phyloP scores from a whole-genome alignment of 2,797 vertebrate genomes.

The Helarctos malayanus region DNA sequence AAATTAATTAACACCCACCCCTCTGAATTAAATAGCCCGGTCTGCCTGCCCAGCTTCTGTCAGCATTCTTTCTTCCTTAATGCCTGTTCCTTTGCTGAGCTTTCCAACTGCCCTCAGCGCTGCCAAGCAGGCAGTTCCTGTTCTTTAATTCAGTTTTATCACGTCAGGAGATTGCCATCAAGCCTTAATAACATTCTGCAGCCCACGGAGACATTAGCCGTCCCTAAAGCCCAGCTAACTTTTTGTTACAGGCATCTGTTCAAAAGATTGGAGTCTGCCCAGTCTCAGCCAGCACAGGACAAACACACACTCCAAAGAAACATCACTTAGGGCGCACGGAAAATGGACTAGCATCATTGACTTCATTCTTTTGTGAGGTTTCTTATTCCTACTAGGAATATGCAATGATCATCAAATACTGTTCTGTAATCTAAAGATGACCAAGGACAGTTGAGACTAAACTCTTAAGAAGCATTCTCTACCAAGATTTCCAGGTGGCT shows the following conservation, averaged over 20 bases:
- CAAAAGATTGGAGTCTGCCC: neutral
- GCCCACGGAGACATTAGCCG: conserved; percentile 1
- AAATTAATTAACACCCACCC: conserved; percentile 78
- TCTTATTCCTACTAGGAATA: neutral
- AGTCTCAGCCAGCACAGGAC: neutral
- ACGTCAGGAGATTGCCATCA: conserved; percentile 70
- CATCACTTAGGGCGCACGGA: neutral
- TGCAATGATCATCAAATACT: neutral
- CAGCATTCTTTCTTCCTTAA: conserved; percentile 21
- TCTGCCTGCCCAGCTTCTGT: conserved; percentile 69
- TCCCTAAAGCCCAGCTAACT: neutral
- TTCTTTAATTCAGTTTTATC: conserved; percentile 61
- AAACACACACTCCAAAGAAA: neutral
- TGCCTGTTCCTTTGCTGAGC: conserved; percentile 15
- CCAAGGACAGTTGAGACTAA: neutral
- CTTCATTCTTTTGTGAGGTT: neutral
- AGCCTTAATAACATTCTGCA: conserved; percentile 62
- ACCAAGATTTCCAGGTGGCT: neutral
- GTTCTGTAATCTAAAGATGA: neutral
- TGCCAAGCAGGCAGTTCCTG: conserved; percentile 54
- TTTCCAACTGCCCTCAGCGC: neutral
- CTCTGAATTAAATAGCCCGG: conserved; percentile 68
- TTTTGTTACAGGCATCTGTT: conserved; percentile 17
- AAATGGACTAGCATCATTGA: neutral
- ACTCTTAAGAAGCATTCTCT: neutral